These are phyloP conservation scores for Aldabrachelys gigantea DNA, from an alignment of 2,113 vertebrate species.

Conservation along the genomic window DNA sequence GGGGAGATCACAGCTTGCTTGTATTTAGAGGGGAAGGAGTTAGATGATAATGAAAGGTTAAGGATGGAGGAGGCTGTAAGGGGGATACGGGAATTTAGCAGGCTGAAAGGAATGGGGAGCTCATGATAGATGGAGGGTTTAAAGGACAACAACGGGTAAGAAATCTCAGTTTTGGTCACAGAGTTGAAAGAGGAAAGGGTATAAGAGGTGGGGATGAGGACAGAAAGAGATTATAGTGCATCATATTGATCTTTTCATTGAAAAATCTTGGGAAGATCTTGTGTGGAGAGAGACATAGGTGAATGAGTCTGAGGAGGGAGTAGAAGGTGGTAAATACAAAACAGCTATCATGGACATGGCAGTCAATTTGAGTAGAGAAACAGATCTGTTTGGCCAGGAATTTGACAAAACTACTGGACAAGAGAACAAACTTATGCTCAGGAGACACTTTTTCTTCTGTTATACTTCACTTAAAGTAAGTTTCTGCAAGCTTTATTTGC, in stretches of 20 bases:
- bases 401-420: neutral
- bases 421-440: neutral
- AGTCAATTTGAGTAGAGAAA: neutral
- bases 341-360: neutral
- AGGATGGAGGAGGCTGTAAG: neutral
- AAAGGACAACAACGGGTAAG: neutral
- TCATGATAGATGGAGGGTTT: neutral
- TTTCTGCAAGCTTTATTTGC: neutral
- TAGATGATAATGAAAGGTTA: neutral
- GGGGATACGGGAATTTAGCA: neutral
- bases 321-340: neutral
- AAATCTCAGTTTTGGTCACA: neutral
- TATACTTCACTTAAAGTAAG: neutral
- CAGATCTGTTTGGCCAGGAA: neutral
- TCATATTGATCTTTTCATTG: neutral
- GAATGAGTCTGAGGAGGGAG: neutral
- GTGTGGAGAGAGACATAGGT: neutral
- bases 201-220: neutral
- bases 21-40: neutral
- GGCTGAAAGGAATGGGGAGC: neutral
- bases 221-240: fast-evolving
- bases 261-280: neutral
- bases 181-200: neutral
- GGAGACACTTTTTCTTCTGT: fast-evolving
- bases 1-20: neutral